Percentiles rank a stretch among this genome's conserved stretches.
phyloP scores from a whole-genome alignment of 2,113 vertebrate species.

The Seriola dumerili region DNA sequence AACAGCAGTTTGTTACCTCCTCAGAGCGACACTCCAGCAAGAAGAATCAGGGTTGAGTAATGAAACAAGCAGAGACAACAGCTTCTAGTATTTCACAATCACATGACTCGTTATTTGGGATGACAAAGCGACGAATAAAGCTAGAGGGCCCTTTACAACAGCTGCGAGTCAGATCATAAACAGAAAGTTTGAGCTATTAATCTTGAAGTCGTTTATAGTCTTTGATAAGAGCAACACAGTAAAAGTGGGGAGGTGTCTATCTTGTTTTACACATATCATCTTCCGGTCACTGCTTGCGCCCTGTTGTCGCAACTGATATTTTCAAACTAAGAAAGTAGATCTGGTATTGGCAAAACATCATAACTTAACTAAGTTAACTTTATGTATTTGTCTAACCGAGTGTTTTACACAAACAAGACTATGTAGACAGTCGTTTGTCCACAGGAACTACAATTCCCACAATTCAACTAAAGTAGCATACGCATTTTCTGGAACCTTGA shows the following conservation, averaged over 20 bases:
- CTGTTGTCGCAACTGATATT: not conserved
- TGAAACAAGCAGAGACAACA: constrained; percentile 11
- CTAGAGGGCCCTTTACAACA: not conserved
- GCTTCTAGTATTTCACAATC: constrained; percentile 48
- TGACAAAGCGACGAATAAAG: constrained; percentile 29
- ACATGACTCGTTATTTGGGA: constrained; percentile 69
- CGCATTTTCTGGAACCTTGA: constrained; percentile 53
- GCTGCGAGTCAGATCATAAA: not conserved
- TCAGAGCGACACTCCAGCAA: not conserved
- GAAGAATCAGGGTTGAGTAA: constrained; percentile 9
- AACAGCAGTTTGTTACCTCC: constrained; percentile 38
- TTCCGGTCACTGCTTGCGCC: not conserved
- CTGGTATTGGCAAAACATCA: too few relatives aligned
- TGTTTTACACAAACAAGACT: not conserved
- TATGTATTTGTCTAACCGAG: fast-evolving
- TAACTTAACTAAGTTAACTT: not conserved
- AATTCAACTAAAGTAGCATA: constrained; percentile 3
- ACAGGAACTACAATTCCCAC: constrained; percentile 68
- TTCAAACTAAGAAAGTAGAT: not conserved
- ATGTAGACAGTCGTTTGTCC: not conserved
- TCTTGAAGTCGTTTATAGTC: not conserved
- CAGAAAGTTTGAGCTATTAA: not conserved
- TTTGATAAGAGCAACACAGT: not conserved
- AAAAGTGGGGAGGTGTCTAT: not conserved
- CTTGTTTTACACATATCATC: not conserved